These are phyloP conservation scores for Scaptomyza caliginosa DNA, from an alignment of 2,888 invertebrate species.

Conservation along the genomic window DNA sequence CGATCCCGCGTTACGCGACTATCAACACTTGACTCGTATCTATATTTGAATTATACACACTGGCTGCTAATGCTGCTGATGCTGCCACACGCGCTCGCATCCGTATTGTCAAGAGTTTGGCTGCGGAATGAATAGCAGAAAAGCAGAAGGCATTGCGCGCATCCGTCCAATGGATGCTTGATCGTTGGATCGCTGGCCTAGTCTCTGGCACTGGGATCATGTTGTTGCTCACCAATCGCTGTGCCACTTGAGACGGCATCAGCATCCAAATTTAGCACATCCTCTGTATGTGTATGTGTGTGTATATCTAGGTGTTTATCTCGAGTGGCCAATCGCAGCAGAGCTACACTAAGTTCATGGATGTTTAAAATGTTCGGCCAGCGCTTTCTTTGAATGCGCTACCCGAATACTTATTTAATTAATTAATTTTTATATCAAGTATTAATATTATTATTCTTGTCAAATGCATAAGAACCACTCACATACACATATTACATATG, in stretches of 20 bases:
- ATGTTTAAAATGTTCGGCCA: not conserved
- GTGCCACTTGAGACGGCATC: slow-evolving; percentile 50
- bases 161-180: slow-evolving; percentile 48
- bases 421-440: no score
- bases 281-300: slow-evolving; percentile 1
- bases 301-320: not conserved
- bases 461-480: no score
- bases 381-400: slow-evolving; percentile 8
- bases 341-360: slow-evolving; percentile 3
- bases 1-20: slow-evolving; percentile 17
- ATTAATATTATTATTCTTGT: no score
- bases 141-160: slow-evolving; percentile 20
- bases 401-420: not conserved
- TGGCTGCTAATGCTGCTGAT: not conserved
- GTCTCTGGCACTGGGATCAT: slow-evolving; percentile 8
- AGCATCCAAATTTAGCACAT: slow-evolving; percentile 50
- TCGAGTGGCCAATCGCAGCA: slow-evolving; percentile 35
- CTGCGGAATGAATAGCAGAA: slow-evolving; percentile 81
- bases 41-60: slow-evolving; percentile 18
- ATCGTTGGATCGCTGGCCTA: not conserved
- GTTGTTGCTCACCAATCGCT: slow-evolving; percentile 47
- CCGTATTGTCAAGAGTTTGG: slow-evolving; percentile 68
- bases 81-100: slow-evolving; percentile 55
- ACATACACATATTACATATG: no score
- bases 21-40: slow-evolving; percentile 27